A percentile compares a stretch with the other conserved stretches of the same genome.
phyloP scores from a whole-genome alignment of 2,113 vertebrate species.

The Tetraodon nigroviridis region DNA sequence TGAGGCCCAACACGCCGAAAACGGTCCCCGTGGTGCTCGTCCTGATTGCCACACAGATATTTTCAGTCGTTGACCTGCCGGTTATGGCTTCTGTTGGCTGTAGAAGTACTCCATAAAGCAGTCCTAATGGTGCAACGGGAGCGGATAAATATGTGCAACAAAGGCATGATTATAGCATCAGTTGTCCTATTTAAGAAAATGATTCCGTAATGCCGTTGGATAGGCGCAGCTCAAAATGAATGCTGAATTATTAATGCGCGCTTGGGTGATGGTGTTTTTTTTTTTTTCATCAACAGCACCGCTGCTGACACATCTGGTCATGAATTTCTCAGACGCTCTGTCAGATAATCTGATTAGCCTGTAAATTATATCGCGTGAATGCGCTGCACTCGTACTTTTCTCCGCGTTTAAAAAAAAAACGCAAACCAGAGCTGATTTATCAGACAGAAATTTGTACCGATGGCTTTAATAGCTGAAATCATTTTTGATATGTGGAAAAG shows the following conservation, averaged over 20 bases:
- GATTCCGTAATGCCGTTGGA: constrained; percentile 46
- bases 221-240: constrained; percentile 46
- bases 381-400: neutral
- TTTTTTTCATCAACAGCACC: constrained; percentile 27
- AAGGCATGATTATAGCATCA: constrained; percentile 50
- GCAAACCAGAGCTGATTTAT: neutral
- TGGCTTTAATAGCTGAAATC: neutral
- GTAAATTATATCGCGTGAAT: constrained; percentile 10
- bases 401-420: neutral
- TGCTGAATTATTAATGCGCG: constrained; percentile 61
- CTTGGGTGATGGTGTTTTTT: constrained; percentile 18
- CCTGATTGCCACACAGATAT: constrained; percentile 47
- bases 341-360: constrained; percentile 17
- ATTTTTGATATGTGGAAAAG: neutral
- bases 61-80: constrained; percentile 59
- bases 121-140: constrained; percentile 28
- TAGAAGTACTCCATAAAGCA: constrained; percentile 57
- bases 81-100: constrained; percentile 71
- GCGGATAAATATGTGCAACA: constrained; percentile 50
- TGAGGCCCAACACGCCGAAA: constrained; percentile 52
- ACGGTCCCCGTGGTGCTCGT: constrained; percentile 56
- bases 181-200: constrained; percentile 64
- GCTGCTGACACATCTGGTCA: constrained; percentile 5
- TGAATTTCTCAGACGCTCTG: constrained; percentile 7
- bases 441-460: neutral